Conservation (phyloP, 2,797 vertebrate genomes). For the Callimico goeldii region DNA sequence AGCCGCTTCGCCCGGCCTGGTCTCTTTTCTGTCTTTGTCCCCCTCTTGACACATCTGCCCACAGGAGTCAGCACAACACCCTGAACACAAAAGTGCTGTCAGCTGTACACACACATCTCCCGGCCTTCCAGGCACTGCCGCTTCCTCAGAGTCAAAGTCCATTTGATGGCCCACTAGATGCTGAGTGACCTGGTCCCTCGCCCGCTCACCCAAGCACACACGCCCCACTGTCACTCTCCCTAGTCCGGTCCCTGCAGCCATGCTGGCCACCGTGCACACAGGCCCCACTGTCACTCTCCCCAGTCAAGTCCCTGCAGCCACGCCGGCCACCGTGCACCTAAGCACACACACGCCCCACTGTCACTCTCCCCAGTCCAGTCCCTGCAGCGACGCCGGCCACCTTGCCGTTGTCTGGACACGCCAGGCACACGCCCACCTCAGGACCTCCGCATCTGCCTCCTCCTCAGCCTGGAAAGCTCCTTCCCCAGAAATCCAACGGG, state of each 20-base stretch:
- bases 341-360: too few species aligned
- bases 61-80: too few species aligned
- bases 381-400: too few species aligned
- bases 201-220: too few species aligned
- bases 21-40: neutral
- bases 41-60: neutral
- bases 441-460: neutral
- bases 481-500: neutral
- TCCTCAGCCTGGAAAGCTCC: neutral
- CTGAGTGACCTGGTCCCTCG: neutral
- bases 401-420: too few species aligned
- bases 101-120: accelerated
- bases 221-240: too few species aligned
- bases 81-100: neutral
- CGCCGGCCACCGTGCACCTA: too few species aligned
- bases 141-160: accelerated
- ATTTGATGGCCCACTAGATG: accelerated
- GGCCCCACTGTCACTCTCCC: too few species aligned
- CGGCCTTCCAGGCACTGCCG: neutral
- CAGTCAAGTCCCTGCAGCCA: too few species aligned
- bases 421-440: neutral
- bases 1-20: neutral
- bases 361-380: too few species aligned
- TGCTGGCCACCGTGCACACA: too few species aligned
- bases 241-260: too few species aligned